These are phyloP conservation scores for Nomada fucata DNA, from an alignment of 2,888 invertebrate genomes.

Conservation along the genomic window DNA sequence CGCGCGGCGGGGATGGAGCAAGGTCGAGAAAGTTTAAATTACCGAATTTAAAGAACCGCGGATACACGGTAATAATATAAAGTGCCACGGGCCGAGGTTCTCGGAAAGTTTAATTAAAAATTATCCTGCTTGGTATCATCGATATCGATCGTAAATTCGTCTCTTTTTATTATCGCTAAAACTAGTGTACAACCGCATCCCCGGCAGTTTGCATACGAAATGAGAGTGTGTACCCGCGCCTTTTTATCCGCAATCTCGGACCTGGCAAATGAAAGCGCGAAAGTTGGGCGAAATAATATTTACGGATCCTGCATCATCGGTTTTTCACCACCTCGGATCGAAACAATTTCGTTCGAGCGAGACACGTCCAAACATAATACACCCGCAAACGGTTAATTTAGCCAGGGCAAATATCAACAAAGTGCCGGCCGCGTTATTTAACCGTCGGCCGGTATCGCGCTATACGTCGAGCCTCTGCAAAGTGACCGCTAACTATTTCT, in stretches of 20 bases:
- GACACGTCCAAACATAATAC: conserved; percentile 51
- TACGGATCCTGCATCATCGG: conserved; percentile 23
- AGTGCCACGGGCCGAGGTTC: conserved; percentile 2
- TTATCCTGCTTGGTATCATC: not conserved
- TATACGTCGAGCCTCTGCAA: not conserved
- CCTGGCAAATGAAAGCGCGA: conserved; percentile 14
- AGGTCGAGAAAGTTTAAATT: conserved; percentile 44
- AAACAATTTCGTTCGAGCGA: conserved; percentile 43
- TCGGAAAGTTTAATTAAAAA: conserved; percentile 1
- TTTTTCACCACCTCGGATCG: conserved; percentile 30
- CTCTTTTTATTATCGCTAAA: too few species aligned
- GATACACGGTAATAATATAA: conserved; percentile 29
- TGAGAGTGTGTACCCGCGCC: too few species aligned
- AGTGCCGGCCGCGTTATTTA: conserved; percentile 38
- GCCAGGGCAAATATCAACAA: conserved; percentile 49
- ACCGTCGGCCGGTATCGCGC: conserved; percentile 1
- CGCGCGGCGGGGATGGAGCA: not conserved
- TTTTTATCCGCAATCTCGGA: not conserved
- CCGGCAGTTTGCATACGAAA: too few species aligned
- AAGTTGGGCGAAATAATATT: conserved; percentile 39
- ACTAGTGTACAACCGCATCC: too few species aligned
- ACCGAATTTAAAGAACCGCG: conserved; percentile 30
- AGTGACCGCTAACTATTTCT: not conserved
- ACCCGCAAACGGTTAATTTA: conserved; percentile 45
- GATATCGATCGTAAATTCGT: conserved; percentile 9